Percentiles rank a stretch among this genome's conserved stretches.
phyloP scores from a whole-genome alignment of 2,113 vertebrate genomes.

The Polyodon spathula region DNA sequence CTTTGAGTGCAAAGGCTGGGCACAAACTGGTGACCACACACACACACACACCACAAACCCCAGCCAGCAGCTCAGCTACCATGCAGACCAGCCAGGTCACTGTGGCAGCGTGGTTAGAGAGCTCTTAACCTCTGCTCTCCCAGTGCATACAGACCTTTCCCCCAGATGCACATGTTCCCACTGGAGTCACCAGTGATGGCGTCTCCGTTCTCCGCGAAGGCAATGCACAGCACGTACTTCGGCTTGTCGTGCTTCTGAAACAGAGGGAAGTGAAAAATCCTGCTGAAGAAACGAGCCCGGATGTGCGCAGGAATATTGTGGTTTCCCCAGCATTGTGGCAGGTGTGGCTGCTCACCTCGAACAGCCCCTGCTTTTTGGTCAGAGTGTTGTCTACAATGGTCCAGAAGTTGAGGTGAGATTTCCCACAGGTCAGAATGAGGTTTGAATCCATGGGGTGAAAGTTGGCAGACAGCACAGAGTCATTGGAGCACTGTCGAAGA shows the following conservation, averaged over 20 bases:
- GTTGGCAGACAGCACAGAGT: conserved; percentile 68
- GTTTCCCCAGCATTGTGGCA: not conserved
- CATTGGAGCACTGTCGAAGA: conserved; percentile 71
- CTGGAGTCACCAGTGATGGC: conserved; percentile 83
- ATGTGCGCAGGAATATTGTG: no score
- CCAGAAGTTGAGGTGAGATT: conserved; percentile 86
- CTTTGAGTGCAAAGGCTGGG: no score
- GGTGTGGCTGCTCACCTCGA: conserved; percentile 58
- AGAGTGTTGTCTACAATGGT: conserved; percentile 66
- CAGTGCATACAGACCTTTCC: conserved; percentile 65
- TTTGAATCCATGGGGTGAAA: conserved; percentile 80
- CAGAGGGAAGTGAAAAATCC: not conserved
- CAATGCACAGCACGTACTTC: conserved; percentile 76
- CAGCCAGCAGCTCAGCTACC: no score
- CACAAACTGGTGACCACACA: no score
- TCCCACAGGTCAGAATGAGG: conserved; percentile 77
- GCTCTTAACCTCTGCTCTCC: not conserved
- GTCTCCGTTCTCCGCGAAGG: conserved; percentile 79
- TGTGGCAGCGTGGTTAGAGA: not conserved
- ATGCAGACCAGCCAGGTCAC: no score
- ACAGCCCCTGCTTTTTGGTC: conserved; percentile 76
- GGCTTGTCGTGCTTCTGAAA: conserved; percentile 85
- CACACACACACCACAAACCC: no score
- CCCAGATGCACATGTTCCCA: conserved; percentile 82
- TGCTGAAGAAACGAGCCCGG: not conserved